Evolutionary conservation across 2,113 vertebrate genomes (phyloP).

Genomic region (Pituophis catenifer): DNA sequence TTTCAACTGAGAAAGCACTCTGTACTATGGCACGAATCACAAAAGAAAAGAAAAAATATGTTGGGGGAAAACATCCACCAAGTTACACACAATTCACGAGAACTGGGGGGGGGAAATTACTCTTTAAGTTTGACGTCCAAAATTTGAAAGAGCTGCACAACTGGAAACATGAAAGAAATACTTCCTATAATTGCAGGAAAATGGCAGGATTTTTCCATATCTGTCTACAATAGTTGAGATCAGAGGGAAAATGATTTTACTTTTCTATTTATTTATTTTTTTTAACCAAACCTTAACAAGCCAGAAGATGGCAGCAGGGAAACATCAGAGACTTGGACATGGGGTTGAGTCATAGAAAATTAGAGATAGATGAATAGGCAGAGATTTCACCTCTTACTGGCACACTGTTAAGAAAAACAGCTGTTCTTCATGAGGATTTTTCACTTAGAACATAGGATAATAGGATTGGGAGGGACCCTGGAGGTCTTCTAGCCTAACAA

Average conservation of each 20-base stretch:
- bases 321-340: neutral
- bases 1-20: neutral
- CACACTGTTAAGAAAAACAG: neutral
- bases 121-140: neutral
- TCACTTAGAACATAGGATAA: slow-evolving; percentile 64
- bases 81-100: neutral
- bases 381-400: neutral
- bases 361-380: neutral
- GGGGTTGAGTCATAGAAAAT: neutral
- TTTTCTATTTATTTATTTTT: neutral
- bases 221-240: neutral
- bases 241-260: neutral
- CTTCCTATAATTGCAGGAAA: neutral
- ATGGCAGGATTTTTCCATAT: neutral
- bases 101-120: neutral
- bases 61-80: neutral
- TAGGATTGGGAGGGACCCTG: neutral
- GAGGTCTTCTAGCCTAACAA: too few species aligned
- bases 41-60: neutral
- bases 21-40: neutral
- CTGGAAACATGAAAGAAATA: neutral
- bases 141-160: neutral
- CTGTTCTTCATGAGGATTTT: neutral
- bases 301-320: neutral
- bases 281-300: neutral